Conservation (phyloP, 1,140 invertebrate genomes). For the Adelges cooleyi region DNA sequence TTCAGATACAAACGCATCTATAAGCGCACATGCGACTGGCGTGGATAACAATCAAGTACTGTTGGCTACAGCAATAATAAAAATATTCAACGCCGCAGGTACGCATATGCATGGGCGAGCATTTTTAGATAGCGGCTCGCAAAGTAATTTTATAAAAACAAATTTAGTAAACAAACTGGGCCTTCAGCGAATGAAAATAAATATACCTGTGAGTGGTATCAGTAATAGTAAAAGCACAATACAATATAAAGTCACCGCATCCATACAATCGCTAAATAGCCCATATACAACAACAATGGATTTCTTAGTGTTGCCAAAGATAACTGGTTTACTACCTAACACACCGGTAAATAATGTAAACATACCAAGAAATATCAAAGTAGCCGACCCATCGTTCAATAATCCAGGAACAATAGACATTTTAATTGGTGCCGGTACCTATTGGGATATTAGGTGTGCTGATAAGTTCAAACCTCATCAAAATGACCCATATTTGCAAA, state of each 20-base stretch:
- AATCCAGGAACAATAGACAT: neutral
- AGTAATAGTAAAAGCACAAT: neutral
- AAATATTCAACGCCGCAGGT: neutral
- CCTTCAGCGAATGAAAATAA: neutral
- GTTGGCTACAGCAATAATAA: neutral
- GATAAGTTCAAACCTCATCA: neutral
- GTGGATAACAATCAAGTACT: neutral
- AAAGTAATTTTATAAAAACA: neutral
- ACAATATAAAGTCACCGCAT: neutral
- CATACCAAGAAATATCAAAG: neutral
- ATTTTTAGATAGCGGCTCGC: neutral
- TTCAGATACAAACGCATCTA: neutral
- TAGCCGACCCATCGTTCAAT: constrained; percentile 20
- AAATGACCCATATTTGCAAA: neutral
- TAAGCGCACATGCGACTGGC: neutral
- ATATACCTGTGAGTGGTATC: neutral
- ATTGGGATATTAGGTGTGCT: neutral
- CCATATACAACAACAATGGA: neutral
- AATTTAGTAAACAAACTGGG: neutral
- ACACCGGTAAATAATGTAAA: neutral
- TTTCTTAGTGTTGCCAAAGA: neutral
- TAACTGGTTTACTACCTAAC: neutral
- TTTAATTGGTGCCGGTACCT: neutral
- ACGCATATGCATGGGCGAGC: neutral
- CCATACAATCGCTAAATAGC: neutral